Conservation (phyloP, 2,113 vertebrate genomes). For the Brienomyrus brachyistius region DNA sequence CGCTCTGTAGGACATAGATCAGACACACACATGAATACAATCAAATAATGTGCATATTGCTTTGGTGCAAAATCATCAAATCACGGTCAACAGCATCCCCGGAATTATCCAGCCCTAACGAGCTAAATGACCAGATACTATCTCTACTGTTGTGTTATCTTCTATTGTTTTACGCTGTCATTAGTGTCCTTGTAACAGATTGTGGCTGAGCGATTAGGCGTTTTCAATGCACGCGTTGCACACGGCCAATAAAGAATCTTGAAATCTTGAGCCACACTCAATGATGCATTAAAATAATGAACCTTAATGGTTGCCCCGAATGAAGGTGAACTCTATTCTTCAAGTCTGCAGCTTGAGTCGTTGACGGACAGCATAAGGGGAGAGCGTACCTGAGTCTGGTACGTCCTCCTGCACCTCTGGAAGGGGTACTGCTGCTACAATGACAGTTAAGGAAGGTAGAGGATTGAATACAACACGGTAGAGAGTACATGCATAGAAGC, state of each 20-base stretch:
- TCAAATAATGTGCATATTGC: not conserved
- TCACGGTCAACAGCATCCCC: not conserved
- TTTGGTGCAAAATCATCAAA: not conserved
- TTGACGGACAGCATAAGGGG: not conserved
- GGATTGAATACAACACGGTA: not conserved
- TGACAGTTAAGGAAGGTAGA: not conserved
- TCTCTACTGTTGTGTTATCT: not conserved
- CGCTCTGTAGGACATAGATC: conserved; percentile 12
- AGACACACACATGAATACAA: not conserved
- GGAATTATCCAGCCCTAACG: not conserved
- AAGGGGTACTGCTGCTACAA: conserved; percentile 32
- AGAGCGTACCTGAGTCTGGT: conserved; percentile 2
- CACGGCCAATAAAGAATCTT: not conserved
- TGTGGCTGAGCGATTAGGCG: not conserved
- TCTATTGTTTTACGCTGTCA: not conserved
- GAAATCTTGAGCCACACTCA: not conserved
- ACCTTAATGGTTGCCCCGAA: not conserved
- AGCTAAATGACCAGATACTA: not conserved
- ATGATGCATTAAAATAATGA: not conserved
- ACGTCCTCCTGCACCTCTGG: conserved; percentile 29
- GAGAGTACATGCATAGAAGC: not conserved
- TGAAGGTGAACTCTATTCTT: not conserved
- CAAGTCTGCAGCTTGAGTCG: not conserved
- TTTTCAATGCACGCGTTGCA: not conserved
- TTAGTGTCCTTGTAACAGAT: not conserved